These are phyloP conservation scores for Andrena trimmerana DNA, from an alignment of 2,888 invertebrate genomes.

Conservation along the genomic window DNA sequence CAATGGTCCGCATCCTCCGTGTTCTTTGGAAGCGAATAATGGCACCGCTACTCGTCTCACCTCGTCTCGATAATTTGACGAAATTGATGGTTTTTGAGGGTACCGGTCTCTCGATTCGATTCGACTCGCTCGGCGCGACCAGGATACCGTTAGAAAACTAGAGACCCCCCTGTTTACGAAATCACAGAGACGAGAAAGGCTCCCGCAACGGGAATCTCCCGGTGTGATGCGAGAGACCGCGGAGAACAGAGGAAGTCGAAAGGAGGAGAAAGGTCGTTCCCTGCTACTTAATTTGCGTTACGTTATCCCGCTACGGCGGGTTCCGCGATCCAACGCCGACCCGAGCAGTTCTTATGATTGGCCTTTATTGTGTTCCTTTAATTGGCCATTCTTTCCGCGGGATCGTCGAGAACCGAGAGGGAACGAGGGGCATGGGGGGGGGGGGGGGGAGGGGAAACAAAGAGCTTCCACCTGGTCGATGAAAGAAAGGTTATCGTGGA, in stretches of 20 bases:
- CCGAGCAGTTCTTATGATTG: constrained; percentile 28
- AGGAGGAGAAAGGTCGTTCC: constrained; percentile 60
- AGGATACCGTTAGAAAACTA: constrained; percentile 55
- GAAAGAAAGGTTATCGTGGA: neutral
- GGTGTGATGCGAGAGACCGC: constrained; percentile 42
- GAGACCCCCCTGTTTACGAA: constrained; percentile 25
- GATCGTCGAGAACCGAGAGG: neutral
- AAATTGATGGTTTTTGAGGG: neutral
- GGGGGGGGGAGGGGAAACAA: too few species aligned
- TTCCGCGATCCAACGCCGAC: constrained; percentile 40
- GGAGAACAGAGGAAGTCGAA: constrained; percentile 48
- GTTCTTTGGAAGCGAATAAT: neutral
- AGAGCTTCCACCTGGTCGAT: neutral
- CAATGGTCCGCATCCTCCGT: neutral
- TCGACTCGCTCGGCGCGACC: constrained; percentile 43
- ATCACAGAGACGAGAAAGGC: constrained; percentile 7
- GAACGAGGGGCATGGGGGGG: too few species aligned
- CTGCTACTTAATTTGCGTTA: constrained; percentile 59
- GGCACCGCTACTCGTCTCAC: neutral
- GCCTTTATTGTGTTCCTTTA: constrained; percentile 32
- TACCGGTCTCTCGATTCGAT: constrained; percentile 25
- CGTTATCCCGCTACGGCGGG: constrained; percentile 48
- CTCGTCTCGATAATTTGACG: neutral
- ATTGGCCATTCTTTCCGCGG: constrained; percentile 26
- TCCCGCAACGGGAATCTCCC: constrained; percentile 63